phyloP scores from a whole-genome alignment of 2,113 vertebrate genomes.

The Urocitellus parryii region DNA sequence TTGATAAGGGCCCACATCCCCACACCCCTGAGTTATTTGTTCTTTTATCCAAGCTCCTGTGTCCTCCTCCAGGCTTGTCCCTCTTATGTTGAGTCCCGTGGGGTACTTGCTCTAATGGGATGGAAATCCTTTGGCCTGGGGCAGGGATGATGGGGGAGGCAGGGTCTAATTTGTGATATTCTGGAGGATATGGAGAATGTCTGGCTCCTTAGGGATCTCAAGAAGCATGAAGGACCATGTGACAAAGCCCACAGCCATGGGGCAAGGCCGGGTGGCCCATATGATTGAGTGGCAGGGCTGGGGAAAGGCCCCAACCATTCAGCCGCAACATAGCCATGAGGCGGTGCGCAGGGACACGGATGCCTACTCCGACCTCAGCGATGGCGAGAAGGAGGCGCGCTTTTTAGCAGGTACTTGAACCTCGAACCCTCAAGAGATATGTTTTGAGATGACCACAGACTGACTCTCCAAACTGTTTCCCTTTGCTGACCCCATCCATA shows the following conservation, averaged over 20 bases:
- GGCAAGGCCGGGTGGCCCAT: constrained; percentile 96
- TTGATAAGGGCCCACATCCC: background rate
- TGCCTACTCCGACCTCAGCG: constrained; percentile 98
- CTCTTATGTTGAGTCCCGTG: background rate
- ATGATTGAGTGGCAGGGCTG: constrained; percentile 99
- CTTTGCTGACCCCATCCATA: background rate
- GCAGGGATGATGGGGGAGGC: background rate
- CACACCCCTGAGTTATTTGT: background rate
- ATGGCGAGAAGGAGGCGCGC: constrained; percentile 98
- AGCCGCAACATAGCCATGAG: constrained; percentile 93
- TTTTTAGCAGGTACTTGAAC: constrained; percentile 93
- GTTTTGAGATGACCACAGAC: background rate
- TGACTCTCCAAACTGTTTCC: background rate
- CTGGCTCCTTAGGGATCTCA: constrained; percentile 91
- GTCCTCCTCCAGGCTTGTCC: too few relatives aligned
- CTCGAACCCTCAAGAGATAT: background rate
- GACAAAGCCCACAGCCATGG: constrained; percentile 98
- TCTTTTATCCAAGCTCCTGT: background rate
- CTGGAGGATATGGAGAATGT: constrained; percentile 80
- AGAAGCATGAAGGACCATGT: constrained; percentile 98
- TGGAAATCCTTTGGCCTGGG: background rate
- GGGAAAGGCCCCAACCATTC: constrained; percentile 91
- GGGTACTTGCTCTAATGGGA: background rate
- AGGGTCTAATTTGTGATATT: constrained; percentile 72
- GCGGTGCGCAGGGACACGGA: constrained; percentile 94